These are phyloP conservation scores for Drosophila nigritarsus DNA, from an alignment of 2,888 invertebrate species.

Conservation along the genomic window DNA sequence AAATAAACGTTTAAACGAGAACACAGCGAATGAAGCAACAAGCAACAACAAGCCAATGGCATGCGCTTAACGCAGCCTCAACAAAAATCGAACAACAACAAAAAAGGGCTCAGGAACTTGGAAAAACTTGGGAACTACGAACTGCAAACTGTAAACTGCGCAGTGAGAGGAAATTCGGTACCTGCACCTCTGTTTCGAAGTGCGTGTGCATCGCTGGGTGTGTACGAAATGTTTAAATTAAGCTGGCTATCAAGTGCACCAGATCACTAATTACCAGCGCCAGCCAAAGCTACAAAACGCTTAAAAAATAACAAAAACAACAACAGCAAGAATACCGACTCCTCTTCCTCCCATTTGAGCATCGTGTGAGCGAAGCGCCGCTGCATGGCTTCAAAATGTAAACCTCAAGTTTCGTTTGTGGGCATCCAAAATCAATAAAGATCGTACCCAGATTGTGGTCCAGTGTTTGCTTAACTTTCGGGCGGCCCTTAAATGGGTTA, in stretches of 20 bases:
- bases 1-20: constrained; percentile 82
- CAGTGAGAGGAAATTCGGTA: constrained; percentile 11
- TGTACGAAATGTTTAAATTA: constrained; percentile 82
- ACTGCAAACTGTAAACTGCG: constrained; percentile 21
- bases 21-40: constrained; percentile 54
- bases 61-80: constrained; percentile 73
- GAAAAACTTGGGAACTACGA: constrained; percentile 29
- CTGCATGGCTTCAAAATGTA: constrained; percentile 33
- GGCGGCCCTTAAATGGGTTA: constrained; percentile 68
- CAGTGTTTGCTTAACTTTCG: constrained; percentile 62
- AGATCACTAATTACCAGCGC: constrained; percentile 83
- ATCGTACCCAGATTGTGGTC: constrained; percentile 65
- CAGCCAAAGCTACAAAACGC: constrained; percentile 50
- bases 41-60: constrained; percentile 74
- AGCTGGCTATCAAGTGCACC: constrained; percentile 83
- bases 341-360: constrained; percentile 21
- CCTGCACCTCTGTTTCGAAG: constrained; percentile 18
- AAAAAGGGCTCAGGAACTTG: constrained; percentile 31
- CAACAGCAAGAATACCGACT: constrained; percentile 1
- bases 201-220: constrained; percentile 66
- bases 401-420: constrained; percentile 28
- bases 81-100: constrained; percentile 1
- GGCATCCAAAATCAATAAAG: constrained; percentile 78
- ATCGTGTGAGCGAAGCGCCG: constrained; percentile 75
- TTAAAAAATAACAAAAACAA: background rate